phyloP scores from a whole-genome alignment of 1,140 invertebrate genomes.

The Potamilus streckersoni region DNA sequence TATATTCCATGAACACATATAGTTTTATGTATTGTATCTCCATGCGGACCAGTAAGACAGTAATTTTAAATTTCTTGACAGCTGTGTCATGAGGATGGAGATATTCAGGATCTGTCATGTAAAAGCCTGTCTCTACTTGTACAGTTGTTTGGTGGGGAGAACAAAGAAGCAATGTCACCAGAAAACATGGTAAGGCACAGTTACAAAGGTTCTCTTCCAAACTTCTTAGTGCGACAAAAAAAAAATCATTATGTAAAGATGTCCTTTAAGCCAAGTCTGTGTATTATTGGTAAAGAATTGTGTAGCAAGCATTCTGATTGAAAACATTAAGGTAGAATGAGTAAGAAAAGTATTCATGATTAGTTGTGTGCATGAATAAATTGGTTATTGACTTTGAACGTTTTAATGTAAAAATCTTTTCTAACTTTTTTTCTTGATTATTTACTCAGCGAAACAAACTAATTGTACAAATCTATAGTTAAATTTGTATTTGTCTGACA shows the following conservation, averaged over 20 bases:
- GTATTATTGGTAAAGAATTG: background rate
- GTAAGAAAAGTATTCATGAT: background rate
- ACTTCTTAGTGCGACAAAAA: background rate
- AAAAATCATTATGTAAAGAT: no score
- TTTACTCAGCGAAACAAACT: no score
- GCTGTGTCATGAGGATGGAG: conserved; percentile 64
- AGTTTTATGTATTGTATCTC: background rate
- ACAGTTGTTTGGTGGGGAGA: conserved; percentile 67
- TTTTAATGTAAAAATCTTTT: no score
- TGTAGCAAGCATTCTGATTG: background rate
- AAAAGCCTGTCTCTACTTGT: conserved; percentile 64
- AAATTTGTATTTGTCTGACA: no score
- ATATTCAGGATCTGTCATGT: conserved; percentile 62
- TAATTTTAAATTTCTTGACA: conserved; percentile 32
- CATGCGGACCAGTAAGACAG: background rate
- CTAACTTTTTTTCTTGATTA: no score
- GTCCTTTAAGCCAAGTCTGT: background rate
- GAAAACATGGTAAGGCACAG: conserved; percentile 59
- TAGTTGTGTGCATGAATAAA: no score
- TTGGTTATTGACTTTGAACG: no score
- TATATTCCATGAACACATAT: background rate
- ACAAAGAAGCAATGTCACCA: conserved; percentile 55
- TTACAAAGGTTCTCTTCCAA: background rate
- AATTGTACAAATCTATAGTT: no score
- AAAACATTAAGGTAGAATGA: background rate